These are phyloP conservation scores for Pollenia amentaria DNA, from an alignment of 2,888 invertebrate species.

Conservation along the genomic window DNA sequence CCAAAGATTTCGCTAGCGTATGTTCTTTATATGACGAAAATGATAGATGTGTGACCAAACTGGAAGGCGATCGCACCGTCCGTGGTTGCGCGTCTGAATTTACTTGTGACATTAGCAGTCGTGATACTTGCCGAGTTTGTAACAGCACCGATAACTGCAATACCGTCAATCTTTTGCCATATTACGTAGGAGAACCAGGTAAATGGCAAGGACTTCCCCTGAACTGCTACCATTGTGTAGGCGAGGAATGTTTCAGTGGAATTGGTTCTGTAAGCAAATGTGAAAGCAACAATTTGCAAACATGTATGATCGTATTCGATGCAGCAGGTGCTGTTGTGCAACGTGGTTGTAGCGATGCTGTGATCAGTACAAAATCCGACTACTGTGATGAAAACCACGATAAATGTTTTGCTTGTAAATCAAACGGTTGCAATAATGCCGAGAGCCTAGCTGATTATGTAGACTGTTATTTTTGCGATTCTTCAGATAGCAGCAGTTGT, in stretches of 20 bases:
- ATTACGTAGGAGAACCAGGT: conserved; percentile 80
- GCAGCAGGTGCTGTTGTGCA: conserved; percentile 75
- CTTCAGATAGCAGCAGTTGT: conserved; percentile 75
- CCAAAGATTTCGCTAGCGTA: conserved; percentile 72
- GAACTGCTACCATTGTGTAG: conserved; percentile 78
- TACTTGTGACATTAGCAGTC: conserved; percentile 75
- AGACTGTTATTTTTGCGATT: conserved; percentile 81
- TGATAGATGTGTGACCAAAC: conserved; percentile 78
- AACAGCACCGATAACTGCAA: conserved; percentile 78
- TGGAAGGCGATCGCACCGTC: conserved; percentile 77
- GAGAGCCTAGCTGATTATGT: conserved; percentile 75
- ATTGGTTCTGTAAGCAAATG: conserved; percentile 73
- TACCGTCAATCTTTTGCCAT: conserved; percentile 75
- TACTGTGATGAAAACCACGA: conserved; percentile 78
- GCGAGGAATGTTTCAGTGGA: conserved; percentile 75
- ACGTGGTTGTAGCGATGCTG: conserved; percentile 81
- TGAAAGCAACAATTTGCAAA: conserved; percentile 79
- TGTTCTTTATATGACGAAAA: conserved; percentile 77
- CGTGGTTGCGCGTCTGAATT: conserved; percentile 81
- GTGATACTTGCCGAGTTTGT: conserved; percentile 78
- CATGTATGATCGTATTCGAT: conserved; percentile 80
- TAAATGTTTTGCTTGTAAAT: conserved; percentile 80
- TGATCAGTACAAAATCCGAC: conserved; percentile 71
- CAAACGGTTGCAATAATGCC: conserved; percentile 80
- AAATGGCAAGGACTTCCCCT: conserved; percentile 82